These are phyloP conservation scores for Mohoua ochrocephala DNA, from an alignment of 2,113 vertebrate genomes.

Conservation along the genomic window DNA sequence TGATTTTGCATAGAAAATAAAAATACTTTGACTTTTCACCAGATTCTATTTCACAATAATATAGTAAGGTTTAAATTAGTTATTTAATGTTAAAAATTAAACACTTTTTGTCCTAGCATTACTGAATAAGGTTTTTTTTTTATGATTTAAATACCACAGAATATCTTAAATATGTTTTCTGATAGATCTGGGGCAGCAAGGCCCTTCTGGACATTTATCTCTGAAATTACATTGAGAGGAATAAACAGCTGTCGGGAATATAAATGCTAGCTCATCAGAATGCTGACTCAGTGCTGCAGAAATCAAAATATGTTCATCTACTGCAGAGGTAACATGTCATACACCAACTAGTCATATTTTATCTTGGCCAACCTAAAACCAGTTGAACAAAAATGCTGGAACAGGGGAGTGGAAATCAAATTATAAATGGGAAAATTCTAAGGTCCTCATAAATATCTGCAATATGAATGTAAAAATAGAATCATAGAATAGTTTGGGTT, in stretches of 20 bases:
- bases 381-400: conserved; percentile 12
- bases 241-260: conserved; percentile 75
- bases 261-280: conserved; percentile 71
- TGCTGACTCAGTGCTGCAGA: conserved; percentile 68
- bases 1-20: neutral
- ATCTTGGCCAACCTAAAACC: conserved; percentile 5
- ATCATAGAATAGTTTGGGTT: neutral
- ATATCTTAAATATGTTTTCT: conserved; percentile 76
- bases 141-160: conserved; percentile 63
- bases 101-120: neutral
- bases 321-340: conserved; percentile 46
- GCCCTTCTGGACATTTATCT: conserved; percentile 79
- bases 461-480: neutral
- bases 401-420: neutral
- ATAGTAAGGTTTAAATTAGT: neutral
- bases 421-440: neutral
- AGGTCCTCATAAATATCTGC: neutral
- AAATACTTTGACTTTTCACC: neutral
- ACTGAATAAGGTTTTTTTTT: conserved; percentile 24
- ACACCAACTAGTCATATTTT: conserved; percentile 18
- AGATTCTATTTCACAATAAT: neutral
- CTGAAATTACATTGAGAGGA: conserved; percentile 74
- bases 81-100: conserved; percentile 16
- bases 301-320: conserved; percentile 52
- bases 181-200: conserved; percentile 79